Base-by-base conservation (phyloP, 2,888 invertebrate genomes). In the Hylaea fasciaria region DNA sequence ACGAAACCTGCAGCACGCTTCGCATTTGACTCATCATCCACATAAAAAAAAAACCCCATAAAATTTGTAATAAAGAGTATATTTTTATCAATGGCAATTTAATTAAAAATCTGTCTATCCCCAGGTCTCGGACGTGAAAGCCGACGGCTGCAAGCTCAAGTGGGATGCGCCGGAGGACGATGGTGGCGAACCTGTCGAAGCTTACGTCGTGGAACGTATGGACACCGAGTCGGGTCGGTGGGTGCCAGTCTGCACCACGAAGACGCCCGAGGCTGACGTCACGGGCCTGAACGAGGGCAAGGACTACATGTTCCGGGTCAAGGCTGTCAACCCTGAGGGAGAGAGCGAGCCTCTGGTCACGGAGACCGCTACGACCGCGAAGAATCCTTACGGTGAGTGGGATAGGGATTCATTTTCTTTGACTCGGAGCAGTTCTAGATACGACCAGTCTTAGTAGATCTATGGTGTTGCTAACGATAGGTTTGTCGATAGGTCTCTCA, bases 161-260 rank as follows among this genome's bases (percentile, higher is more conserved):
- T 99, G 99, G 99, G 96, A 98, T 64, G 96, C 97, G 50, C 99
- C 99, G 3, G 98, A 98, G 83, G 98, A 99, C 85, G 98, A 99
- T 78, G 99, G 99, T 40, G 99, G 99, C 14, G 96, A 97, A 74
- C 98, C 98, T 0, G 94, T 99, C 35, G 97, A 97, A 69, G 96
- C 96, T 82, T 99, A 99, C 86, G 94, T 98, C 0, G 96, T 99
- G 29, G 99, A 99, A 85, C 95, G 98, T 17, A 98, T 98, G 97
- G 98, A 98, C 86, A 96, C 96, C 0, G 97, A 97, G 75, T 96
- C 97, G 13, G 98, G 98, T 0, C 93, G 98, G 67, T 98, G 98
- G 98, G 97, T 98, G 22, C 98, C 98, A 2, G 97, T 98, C 7
- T 96, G 96, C 57, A 96, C 96, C 28, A 91, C 89, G 14, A 91